phyloP scores from a whole-genome alignment of 1,140 invertebrate genomes.

The Helicoverpa armigera region DNA sequence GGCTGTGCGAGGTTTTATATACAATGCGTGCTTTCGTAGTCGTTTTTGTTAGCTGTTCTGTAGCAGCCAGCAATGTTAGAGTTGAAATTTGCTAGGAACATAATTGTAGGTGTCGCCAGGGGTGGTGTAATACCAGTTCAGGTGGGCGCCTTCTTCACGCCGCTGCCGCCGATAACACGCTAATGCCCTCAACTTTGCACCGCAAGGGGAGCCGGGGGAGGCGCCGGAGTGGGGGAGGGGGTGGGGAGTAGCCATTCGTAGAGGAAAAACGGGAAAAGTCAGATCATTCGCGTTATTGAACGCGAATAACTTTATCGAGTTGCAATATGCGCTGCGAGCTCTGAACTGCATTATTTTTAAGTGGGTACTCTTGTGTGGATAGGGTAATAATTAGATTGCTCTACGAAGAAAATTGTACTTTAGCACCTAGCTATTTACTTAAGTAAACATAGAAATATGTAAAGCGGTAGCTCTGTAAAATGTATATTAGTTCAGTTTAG shows the following conservation, averaged over 20 bases:
- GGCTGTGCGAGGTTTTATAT: constrained; percentile 22
- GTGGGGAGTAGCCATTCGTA: constrained; percentile 62
- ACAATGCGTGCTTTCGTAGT: constrained; percentile 55
- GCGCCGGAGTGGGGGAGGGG: constrained; percentile 52
- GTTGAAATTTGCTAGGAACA: constrained; percentile 40
- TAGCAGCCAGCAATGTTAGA: constrained; percentile 56
- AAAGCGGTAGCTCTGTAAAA: too few relatives aligned
- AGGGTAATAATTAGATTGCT: constrained; percentile 4
- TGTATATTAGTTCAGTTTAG: too few relatives aligned
- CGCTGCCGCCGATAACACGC: constrained; percentile 84
- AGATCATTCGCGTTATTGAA: constrained; percentile 84
- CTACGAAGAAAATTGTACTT: neutral
- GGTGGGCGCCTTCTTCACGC: constrained; percentile 83
- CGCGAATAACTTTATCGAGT: constrained; percentile 83
- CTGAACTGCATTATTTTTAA: constrained; percentile 47
- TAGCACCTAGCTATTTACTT: too few relatives aligned
- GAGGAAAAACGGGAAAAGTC: constrained; percentile 84
- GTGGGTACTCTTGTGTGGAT: constrained; percentile 2
- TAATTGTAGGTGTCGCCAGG: constrained; percentile 54
- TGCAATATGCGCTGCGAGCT: constrained; percentile 70
- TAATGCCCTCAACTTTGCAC: constrained; percentile 88
- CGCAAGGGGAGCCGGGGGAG: constrained; percentile 68
- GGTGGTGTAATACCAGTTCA: constrained; percentile 69
- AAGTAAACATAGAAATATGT: too few relatives aligned
- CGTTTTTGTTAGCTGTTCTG: neutral